Base-by-base conservation (phyloP, 2,797 vertebrate genomes). In the Mormyrus proboscirostris region DNA sequence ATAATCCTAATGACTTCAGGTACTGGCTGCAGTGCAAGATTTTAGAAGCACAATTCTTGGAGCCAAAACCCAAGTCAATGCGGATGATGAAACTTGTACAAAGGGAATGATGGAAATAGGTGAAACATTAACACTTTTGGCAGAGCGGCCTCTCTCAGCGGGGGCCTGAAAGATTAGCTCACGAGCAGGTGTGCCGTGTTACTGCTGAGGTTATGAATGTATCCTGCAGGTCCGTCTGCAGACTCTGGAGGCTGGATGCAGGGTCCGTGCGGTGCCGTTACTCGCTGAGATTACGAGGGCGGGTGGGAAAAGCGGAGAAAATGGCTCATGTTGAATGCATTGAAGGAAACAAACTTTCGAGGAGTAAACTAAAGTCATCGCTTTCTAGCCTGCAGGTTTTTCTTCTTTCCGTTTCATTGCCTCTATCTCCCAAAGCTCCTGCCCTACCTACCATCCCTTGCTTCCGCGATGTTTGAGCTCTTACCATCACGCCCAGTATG, bases 41-140 rank as follows among this genome's bases (percentile, higher is more conserved):
- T 87, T 51, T 33, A 3, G 9, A 51, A 87, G 29, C 85, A 41
- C 19, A n/a, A 87, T 57, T 59, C 85, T n/a, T 38, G 16, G 25
- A 8, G 53, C 41, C 12, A 87, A 41, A 87, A 41, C 51, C 50
- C 16, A 57, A 59, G n/a, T 84, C 33, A 12, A 51, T 59, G 85
- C 85, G 59, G 85, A 57, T 87, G 85, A 87, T 59, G 85, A 87
- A 87, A 57, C 85, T 38, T 59, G 25, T 25, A 57, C 53, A 9
- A 41, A 57, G 8, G 33, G 4, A 59, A 51, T 33, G 51, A 87
- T 57, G 51, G 10, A 87, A 57, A 57, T 38, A 57, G 53, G 85
- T 87, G 85, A 59, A 53, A 57, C 53, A 87, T 87, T 87, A 87
- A 87, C 22, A 22, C 53, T 57, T 84, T 51, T 84, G 82, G 53